These are phyloP conservation scores for Oreotrochilus melanogaster DNA, from an alignment of 2,113 vertebrate genomes.

Conservation along the genomic window DNA sequence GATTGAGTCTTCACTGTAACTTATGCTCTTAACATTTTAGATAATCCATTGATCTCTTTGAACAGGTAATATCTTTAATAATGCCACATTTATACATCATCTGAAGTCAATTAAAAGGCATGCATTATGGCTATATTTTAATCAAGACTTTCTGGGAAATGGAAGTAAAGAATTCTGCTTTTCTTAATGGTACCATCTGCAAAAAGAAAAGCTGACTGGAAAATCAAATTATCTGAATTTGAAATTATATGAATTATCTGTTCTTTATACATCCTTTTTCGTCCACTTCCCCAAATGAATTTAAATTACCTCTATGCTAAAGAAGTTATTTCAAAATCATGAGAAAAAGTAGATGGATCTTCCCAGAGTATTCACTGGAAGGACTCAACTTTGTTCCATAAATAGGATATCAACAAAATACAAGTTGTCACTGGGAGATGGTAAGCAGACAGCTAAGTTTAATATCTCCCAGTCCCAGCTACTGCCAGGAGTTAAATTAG, in stretches of 20 bases:
- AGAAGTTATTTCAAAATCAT: background rate
- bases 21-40: slow-evolving; percentile 44
- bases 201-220: slow-evolving; percentile 33
- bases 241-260: background rate
- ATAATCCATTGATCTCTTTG: slow-evolving; percentile 37
- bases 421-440: background rate
- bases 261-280: slow-evolving; percentile 2
- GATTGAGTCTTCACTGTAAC: background rate
- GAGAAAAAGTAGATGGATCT: background rate
- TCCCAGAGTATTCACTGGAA: background rate
- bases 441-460: background rate
- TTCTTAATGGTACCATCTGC: slow-evolving; percentile 24
- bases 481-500: background rate
- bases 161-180: background rate
- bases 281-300: slow-evolving; percentile 3
- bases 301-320: background rate
- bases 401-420: background rate
- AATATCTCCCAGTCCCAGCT: background rate
- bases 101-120: background rate
- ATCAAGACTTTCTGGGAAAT: slow-evolving; percentile 20
- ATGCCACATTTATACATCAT: background rate
- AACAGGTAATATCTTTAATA: slow-evolving; percentile 28
- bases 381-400: background rate
- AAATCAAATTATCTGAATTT: background rate
- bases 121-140: slow-evolving; percentile 39